A percentile compares a stretch with the other conserved stretches of the same genome.
phyloP scores from a whole-genome alignment of 2,888 invertebrate genomes.

The Athalia circularis region DNA sequence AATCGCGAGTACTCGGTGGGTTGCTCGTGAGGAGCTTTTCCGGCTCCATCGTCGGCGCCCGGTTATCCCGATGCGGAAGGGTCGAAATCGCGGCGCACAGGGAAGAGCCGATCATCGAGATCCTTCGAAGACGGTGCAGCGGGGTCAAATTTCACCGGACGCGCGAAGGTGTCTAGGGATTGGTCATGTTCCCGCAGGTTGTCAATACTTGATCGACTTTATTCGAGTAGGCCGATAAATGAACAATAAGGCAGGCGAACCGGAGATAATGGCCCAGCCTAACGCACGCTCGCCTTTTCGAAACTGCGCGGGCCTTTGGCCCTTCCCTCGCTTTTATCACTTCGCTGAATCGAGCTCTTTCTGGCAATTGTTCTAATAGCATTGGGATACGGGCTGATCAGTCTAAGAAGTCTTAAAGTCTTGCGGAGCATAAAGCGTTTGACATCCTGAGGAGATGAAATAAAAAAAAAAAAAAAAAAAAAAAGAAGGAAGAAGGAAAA shows the following conservation, averaged over 20 bases:
- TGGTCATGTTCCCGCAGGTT: background rate
- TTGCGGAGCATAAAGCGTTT: no score
- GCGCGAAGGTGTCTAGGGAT: background rate
- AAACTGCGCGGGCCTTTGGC: background rate
- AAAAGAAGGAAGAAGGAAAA: no score
- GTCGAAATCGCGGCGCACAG: background rate
- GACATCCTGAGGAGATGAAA: no score
- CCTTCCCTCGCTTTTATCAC: background rate
- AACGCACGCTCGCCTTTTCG: conserved; percentile 56
- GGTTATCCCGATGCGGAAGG: no score
- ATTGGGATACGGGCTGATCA: no score
- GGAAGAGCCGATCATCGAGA: background rate
- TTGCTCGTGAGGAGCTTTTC: no score
- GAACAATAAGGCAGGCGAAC: conserved; percentile 62
- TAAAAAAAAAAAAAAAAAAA: no score
- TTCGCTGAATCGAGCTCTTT: background rate
- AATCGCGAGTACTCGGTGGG: no score
- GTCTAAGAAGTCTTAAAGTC: no score
- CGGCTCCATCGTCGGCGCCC: no score
- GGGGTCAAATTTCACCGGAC: no score
- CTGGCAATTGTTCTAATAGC: no score
- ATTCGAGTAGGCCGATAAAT: conserved; percentile 60
- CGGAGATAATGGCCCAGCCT: conserved; percentile 63
- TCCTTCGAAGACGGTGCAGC: background rate
- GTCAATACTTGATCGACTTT: conserved; percentile 29